Base-by-base conservation (phyloP, 2,113 vertebrate genomes). In the Heterocephalus glaber region DNA sequence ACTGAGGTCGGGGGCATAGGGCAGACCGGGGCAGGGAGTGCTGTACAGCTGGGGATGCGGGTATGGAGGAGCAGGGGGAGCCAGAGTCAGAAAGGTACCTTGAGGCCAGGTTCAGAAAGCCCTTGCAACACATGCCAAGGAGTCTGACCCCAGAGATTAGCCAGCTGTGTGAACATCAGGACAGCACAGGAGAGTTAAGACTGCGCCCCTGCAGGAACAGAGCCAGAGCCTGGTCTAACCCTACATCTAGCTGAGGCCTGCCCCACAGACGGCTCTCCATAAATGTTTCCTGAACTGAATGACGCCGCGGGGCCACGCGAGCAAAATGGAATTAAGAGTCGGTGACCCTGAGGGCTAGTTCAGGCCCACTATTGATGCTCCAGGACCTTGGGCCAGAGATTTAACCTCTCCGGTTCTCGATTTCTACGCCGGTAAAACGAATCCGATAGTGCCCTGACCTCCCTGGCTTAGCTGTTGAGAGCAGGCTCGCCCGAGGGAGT, bases 381-480 rank as follows among this genome's bases (percentile, higher is more conserved):
- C 3, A 0, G 74, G 92, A 81, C 86, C 72, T 86, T 30, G 11
- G 68, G 76, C n/a, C 38, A 1, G 66, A 74, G 90, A 92, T 72
- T 94, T 92, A 90, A 97, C 96, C 90, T 96, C 92, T 84, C 74
- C 2, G 8, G 65, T 89, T 96, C 94, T 96, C 28, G 5, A 89
- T 94, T 92, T 96, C 91, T 90, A 66, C 20, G 24, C 92, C 84
- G 86, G 94, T 86, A 81, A 95, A 97, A 89, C 0, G 26, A 96
- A 96, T 96, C 87, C 61, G 12, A 94, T 94, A 95, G 95, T 44
- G 90, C 38, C 49, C 94, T 94, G 90, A 96, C 88, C 95, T 92
- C 85, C 74, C 84, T 9, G 4, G 26, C 81, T 68, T 58, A 49
- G 94, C 77, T 24, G 41, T 9, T 44, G 35, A 20, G 13, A 88